A percentile compares a stretch with the other conserved stretches of the same genome.
phyloP scores from a whole-genome alignment of 2,797 vertebrate species.

The Heteromormyrus szaboi region DNA sequence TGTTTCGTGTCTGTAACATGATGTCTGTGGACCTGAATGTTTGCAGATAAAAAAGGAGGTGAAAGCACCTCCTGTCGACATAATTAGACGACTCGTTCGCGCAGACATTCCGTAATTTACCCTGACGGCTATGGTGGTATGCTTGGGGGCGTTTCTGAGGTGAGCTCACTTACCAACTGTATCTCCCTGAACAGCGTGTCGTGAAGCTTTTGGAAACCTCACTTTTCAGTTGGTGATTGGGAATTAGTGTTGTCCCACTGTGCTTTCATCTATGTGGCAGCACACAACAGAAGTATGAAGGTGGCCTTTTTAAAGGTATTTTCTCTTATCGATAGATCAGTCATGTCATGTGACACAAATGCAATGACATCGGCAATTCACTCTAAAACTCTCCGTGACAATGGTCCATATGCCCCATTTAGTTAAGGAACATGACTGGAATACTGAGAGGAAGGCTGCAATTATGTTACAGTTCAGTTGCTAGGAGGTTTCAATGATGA shows the following conservation, averaged over 20 bases:
- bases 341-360: neutral
- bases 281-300: neutral
- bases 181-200: neutral
- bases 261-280: neutral
- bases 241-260: neutral
- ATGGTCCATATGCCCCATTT: neutral
- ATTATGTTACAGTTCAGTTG: neutral
- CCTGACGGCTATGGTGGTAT: neutral
- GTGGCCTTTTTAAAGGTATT: neutral
- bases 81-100: neutral
- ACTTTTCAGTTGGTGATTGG: neutral
- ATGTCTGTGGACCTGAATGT: slow-evolving; percentile 31
- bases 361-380: neutral
- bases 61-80: neutral
- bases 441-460: neutral
- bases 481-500: neutral
- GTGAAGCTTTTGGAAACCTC: neutral
- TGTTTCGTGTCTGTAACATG: slow-evolving; percentile 23
- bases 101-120: neutral
- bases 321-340: neutral
- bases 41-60: neutral
- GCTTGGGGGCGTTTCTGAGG: neutral
- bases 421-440: neutral
- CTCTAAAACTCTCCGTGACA: neutral
- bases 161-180: neutral